Base-by-base conservation (phyloP, 2,888 invertebrate species). In the Uropetala carovei region DNA sequence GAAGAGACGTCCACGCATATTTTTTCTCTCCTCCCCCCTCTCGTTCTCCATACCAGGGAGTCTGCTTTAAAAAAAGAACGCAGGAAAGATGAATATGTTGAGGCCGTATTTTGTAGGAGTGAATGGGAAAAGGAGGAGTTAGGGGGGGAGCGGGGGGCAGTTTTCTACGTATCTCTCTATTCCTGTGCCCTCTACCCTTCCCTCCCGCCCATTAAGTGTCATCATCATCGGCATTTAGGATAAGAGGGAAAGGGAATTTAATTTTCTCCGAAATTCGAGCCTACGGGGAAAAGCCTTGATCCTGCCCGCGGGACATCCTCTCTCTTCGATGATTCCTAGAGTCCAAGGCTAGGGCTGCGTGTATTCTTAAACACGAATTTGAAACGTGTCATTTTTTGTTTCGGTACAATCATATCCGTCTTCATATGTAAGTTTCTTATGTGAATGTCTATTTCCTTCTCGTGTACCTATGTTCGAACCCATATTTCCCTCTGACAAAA, bases 141-240 rank as follows among this genome's bases (percentile, higher is more conserved):
- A 60, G 7, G 2, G 60, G 22, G 22, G 75, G 75, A 27, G 43
- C 3, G 43, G 43, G 27, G 75, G 22, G 27, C 27, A 75, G 75
- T 5, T 14, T 1, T 18, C 22, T 27, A 27, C 11, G 27, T 43
- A 13, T 68, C n/a, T 22, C 22, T 68, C 64, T 14, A 16, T 64
- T n/a, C 18, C 68, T n/a, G 22, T 5, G n/a, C 75, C 75, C 27
- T 75, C 11, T 14, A 27, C 22, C 22, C 75, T n/a, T 22, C n/a
- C 75, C 27, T 75, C 11, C 11, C 22, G 75, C 22, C 75, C n/a
- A 10, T 22, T 7, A 68, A 22, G 75, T 27, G 11, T 75, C 75
- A 75, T 75, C 75, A 75, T 75, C 75, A 75, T 75, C 75, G 75
- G 75, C 75, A 75, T 75, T 75, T 22, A 75, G 75, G 22, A 75